Evolutionary conservation across 2,113 vertebrate species (phyloP), one percentile per base, ranked within the genome.

Genomic region (Xiphophorus maculatus): DNA sequence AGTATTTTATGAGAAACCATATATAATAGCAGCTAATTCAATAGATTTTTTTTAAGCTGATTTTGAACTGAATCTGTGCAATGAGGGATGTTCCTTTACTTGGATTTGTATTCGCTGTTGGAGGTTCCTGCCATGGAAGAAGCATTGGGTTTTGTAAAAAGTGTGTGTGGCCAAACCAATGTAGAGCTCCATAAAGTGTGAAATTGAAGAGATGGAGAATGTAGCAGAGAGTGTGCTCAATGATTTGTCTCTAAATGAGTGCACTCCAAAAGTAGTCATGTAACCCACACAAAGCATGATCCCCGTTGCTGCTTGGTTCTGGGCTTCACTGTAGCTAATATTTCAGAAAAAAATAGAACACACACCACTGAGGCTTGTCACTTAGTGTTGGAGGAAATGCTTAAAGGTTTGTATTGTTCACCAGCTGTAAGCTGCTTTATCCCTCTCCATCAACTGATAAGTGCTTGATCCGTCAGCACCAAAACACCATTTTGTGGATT

Each of bases 121-220:
- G 67, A 80, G 32, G 61, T 51, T 9, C n/a, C 58, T 29, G 71
- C 70, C 73, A 85, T 5, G 5, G 67, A 75, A 76, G 71, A 81
- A 54, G 67, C 72, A 83, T 82, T 65, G 27, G 33, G 17, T 69
- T 48, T 28, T 25, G 73, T 30, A 32, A 58, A 30, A 75, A 64
- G 82, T 78, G 80, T 79, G 69, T 80, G 73, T 78, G 81, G 68
- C 65, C 71, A 74, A 25, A 63, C 54, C 44, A 42, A 88, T 82
- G 66, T 73, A 73, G 66, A 73, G 79, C 87, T 88, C 84, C 79
- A 83, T 76, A 81, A 85, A 80, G 73, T 89, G 79, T 89, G 87
- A 88, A 90, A 89, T 91, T 77, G 71, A 81, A 86, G 74, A 37
- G 77, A 83, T 69, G 33, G 73, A 76, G 83, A 81, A 83, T 81